Base-by-base conservation (phyloP, 2,797 vertebrate genomes). In the Nannoperca australis region DNA sequence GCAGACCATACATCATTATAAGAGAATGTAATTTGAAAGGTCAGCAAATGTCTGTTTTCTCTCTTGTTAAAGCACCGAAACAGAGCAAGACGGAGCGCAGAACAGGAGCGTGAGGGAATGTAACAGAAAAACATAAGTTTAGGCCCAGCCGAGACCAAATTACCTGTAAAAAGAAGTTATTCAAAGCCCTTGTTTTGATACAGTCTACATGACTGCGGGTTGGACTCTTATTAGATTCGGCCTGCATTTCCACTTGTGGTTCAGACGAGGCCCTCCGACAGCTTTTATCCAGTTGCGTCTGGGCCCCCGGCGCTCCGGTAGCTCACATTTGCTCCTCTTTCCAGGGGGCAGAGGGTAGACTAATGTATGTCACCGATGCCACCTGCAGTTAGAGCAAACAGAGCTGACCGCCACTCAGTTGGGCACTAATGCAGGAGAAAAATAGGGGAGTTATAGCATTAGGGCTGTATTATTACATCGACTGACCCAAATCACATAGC, bases 381-480 rank as follows among this genome's bases (percentile, higher is more conserved):
- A 90, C 93, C 93, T 89, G 90, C 84, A 79, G 91, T 78, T 63
- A 79, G 53, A 79, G 79, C 73, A 87, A 91, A 89, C 85, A 76
- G 63, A 70, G 83, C 70, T 79, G 78, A 84, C 78, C 69, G n/a
- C 47, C 61, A 20, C 86, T 83, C 89, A 87, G 86, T 76, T 83
- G 82, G 83, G 60, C 65, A 66, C 74, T 74, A 74, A 86, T 71
- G 76, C 67, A 40, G 79, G 64, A 59, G 50, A 42, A 62, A 76
- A 60, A 79, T 30, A 44, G 36, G 3, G 9, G 12, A 76, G 58
- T 50, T 22, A 12, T 44, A 67, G 61, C 54, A 69, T 73, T 50
- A 56, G 55, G 38, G 49, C 80, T 27, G 18, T 20, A 10, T 84
- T 73, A 66, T 65, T 53, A 20, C 67, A 17, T 22, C 20, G 38